A percentile compares a stretch with the other conserved stretches of the same genome.
These are phyloP conservation scores for Nemurella pictetii DNA, from an alignment of 2,888 invertebrate species.

Conservation along the genomic window DNA sequence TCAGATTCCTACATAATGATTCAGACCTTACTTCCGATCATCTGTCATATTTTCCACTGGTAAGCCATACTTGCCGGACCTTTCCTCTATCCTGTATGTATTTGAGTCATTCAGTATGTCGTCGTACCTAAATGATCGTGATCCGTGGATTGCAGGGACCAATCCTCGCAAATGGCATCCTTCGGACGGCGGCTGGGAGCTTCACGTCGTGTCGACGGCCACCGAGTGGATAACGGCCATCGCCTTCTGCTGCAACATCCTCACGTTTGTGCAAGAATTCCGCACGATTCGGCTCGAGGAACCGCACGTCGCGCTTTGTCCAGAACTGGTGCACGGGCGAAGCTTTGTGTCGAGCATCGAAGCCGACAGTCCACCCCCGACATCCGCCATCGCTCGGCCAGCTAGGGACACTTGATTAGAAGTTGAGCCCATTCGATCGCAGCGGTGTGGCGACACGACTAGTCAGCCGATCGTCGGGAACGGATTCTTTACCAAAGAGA, in stretches of 20 bases:
- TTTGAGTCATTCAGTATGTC: slow-evolving; percentile 56
- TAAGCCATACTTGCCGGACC: neutral
- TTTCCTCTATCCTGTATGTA: neutral
- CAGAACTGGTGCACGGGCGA: neutral
- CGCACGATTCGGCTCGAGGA: slow-evolving; percentile 56
- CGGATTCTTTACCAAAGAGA: neutral
- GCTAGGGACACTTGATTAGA: slow-evolving; percentile 1
- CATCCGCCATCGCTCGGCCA: neutral
- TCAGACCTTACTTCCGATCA: no score
- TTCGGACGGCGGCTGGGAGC: slow-evolving; percentile 65
- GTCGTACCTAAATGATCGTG: no score
- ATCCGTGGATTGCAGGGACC: no score
- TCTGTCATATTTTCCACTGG: neutral
- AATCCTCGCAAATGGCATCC: slow-evolving; percentile 54
- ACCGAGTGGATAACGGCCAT: slow-evolving; percentile 70
- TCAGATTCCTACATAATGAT: neutral
- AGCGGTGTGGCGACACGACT: neutral
- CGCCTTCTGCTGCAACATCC: slow-evolving; percentile 62
- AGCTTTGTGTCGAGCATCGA: neutral
- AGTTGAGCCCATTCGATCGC: neutral
- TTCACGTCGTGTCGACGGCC: slow-evolving; percentile 64
- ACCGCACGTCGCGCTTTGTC: neutral
- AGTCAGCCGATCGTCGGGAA: neutral
- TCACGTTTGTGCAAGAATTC: slow-evolving; percentile 67
- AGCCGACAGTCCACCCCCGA: neutral